A percentile compares a stretch with the other conserved stretches of the same genome.
Evolutionary conservation across 2,113 vertebrate genomes (phyloP).

Genomic region (Callorhinus ursinus): DNA sequence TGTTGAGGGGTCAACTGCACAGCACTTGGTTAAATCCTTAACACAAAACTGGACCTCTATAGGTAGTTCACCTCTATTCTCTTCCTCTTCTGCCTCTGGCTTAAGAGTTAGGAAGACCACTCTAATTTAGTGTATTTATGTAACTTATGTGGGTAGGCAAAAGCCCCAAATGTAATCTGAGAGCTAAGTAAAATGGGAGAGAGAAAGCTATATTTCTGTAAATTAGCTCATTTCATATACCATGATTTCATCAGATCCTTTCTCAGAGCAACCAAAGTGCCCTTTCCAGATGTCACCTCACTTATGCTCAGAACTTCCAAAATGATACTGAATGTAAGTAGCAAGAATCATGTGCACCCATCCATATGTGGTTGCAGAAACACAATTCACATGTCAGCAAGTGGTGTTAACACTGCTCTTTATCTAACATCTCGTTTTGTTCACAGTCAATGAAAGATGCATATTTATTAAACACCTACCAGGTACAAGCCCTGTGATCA

Average conservation of each 20-base stretch:
- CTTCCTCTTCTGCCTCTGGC: neutral
- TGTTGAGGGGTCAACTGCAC: neutral
- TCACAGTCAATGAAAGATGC: constrained; percentile 30
- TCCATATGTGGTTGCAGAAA: constrained; percentile 44
- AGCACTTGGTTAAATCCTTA: neutral
- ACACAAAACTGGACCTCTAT: neutral
- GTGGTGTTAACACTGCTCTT: neutral
- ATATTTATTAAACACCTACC: constrained; percentile 51
- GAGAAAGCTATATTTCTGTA: neutral
- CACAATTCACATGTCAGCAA: constrained; percentile 56
- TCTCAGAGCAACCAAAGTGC: neutral
- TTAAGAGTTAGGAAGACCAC: neutral
- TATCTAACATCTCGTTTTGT: constrained; percentile 29
- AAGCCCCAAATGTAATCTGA: neutral
- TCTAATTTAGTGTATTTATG: neutral
- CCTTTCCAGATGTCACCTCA: constrained; percentile 49
- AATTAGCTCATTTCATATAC: neutral
- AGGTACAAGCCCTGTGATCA: neutral
- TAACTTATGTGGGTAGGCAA: neutral
- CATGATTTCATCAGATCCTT: constrained; percentile 10
- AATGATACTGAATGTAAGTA: constrained; percentile 27
- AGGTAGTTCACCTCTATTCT: neutral
- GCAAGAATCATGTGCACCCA: neutral
- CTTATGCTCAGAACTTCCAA: constrained; percentile 40
- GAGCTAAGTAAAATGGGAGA: constrained; percentile 6